Evolutionary conservation across 1,140 invertebrate species (phyloP).

Genomic region (Battus philenor): DNA sequence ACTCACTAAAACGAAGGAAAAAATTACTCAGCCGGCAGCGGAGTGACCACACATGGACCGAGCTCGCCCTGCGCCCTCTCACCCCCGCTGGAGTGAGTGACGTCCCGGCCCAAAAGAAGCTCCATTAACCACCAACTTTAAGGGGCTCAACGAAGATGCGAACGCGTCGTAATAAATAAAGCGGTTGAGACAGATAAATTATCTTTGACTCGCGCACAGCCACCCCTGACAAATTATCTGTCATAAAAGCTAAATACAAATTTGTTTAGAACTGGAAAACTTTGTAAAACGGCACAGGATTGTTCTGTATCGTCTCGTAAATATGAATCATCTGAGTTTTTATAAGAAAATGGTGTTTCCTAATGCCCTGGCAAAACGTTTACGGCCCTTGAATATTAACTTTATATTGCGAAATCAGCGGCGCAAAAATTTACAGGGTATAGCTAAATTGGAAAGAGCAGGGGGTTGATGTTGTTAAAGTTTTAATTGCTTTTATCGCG

Average conservation of each 20-base stretch:
- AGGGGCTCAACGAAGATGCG: constrained; percentile 66
- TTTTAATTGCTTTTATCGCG: constrained; percentile 72
- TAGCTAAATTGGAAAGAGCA: constrained; percentile 45
- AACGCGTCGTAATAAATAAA: constrained; percentile 73
- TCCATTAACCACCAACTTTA: constrained; percentile 70
- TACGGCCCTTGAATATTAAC: constrained; percentile 15
- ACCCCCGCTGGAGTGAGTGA: constrained; percentile 44
- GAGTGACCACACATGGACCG: constrained; percentile 41
- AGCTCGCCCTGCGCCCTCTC: constrained; percentile 15
- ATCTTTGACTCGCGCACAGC: constrained; percentile 70
- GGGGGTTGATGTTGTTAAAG: constrained; percentile 61
- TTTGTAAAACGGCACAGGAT: constrained; percentile 37
- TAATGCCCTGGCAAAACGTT: constrained; percentile 19
- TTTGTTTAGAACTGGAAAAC: constrained; percentile 53
- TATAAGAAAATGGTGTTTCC: constrained; percentile 21
- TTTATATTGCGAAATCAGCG: constrained; percentile 22
- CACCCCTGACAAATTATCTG: constrained; percentile 70
- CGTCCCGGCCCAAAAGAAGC: constrained; percentile 60
- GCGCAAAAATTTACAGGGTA: constrained; percentile 44
- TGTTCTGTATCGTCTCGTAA: constrained; percentile 19
- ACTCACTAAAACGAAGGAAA: constrained; percentile 35
- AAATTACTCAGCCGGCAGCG: constrained; percentile 33
- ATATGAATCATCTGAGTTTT: constrained; percentile 34
- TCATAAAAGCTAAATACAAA: constrained; percentile 71
- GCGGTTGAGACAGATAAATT: constrained; percentile 73